Evolutionary conservation across 2,797 vertebrate species (phyloP).

Genomic region (Vireo griseus): DNA sequence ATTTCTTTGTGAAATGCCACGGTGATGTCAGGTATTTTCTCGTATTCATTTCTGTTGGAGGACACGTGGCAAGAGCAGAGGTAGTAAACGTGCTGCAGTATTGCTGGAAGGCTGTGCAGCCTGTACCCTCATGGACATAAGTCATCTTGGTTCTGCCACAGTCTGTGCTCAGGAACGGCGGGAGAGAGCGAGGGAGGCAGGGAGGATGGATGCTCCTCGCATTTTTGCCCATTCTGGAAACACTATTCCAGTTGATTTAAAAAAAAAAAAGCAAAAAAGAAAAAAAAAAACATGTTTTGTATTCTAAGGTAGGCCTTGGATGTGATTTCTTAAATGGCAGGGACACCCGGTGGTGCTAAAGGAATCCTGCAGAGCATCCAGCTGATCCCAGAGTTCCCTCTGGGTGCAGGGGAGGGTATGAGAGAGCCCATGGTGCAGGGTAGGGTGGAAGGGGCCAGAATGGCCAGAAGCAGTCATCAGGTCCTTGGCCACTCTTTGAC

Average conservation of each 20-base stretch:
- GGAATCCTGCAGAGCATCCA: not conserved
- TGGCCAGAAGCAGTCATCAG: not conserved
- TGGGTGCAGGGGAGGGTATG: fast-evolving
- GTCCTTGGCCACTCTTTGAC: fast-evolving
- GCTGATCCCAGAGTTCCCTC: no score
- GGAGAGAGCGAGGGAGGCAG: not conserved
- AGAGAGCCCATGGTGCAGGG: not conserved
- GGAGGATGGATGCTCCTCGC: not conserved
- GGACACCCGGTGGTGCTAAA: constrained; percentile 42
- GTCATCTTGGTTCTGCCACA: not conserved
- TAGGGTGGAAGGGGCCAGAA: not conserved
- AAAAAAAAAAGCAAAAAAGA: no score
- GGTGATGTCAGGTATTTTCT: not conserved
- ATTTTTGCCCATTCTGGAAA: not conserved
- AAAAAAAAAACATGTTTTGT: not conserved
- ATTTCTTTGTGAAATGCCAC: not conserved
- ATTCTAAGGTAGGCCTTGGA: not conserved
- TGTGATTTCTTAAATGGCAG: constrained; percentile 20
- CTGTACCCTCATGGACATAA: fast-evolving
- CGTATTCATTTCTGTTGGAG: not conserved
- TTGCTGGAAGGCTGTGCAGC: not conserved
- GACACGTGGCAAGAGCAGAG: fast-evolving
- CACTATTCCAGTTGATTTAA: not conserved
- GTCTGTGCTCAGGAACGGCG: fast-evolving
- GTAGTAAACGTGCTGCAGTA: no score